Evolutionary conservation across 2,113 vertebrate species (phyloP).

Genomic region (Eurystomus gularis): DNA sequence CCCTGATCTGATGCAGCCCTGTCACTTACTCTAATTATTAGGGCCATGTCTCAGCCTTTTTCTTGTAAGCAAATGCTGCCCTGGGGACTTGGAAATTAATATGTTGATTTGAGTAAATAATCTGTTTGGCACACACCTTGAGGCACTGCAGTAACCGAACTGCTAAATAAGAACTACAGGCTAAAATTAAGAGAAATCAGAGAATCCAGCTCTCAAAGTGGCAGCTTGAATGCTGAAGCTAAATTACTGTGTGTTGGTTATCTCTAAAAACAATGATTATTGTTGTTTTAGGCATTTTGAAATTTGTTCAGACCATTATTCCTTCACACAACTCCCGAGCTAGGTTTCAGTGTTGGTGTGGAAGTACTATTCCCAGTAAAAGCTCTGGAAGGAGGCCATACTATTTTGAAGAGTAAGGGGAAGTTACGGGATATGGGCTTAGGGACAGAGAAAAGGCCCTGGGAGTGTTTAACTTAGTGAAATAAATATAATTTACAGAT

Average conservation of each 20-base stretch:
- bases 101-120: conserved; percentile 23
- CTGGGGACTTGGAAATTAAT: background rate
- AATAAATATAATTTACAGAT: background rate
- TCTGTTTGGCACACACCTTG: background rate
- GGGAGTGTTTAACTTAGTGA: background rate
- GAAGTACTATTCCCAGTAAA: background rate
- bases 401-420: background rate
- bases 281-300: background rate
- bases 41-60: background rate
- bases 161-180: background rate
- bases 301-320: background rate
- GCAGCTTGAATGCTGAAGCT: background rate
- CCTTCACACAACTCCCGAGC: background rate
- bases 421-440: background rate
- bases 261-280: background rate
- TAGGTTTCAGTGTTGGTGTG: background rate
- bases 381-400: background rate
- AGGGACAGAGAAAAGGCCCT: background rate
- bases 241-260: background rate
- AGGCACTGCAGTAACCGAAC: background rate
- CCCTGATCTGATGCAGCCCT: background rate
- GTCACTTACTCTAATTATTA: background rate
- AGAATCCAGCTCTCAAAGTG: background rate
- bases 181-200: background rate
- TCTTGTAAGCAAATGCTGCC: background rate